Evolutionary conservation across 2,797 vertebrate genomes (phyloP).

Genomic region (Xiphorhynchus erythropygius): DNA sequence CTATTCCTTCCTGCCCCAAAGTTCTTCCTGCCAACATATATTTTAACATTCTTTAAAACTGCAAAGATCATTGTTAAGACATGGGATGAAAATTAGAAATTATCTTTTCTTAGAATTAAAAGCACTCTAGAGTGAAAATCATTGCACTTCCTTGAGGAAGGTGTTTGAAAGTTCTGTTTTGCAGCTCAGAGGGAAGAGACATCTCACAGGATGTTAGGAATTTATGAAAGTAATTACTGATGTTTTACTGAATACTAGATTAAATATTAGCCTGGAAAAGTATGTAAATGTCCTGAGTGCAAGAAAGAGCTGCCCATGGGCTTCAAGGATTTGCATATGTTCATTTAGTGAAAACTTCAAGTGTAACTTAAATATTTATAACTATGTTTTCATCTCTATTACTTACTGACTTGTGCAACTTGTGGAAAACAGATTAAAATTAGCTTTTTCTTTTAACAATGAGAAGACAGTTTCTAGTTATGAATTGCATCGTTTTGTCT

Average conservation of each 20-base stretch:
- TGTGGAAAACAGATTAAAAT: background rate
- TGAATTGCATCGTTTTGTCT: background rate
- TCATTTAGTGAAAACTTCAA: conserved; percentile 44
- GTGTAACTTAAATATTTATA: conserved; percentile 13
- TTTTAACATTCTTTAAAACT: background rate
- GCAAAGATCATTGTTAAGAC: background rate
- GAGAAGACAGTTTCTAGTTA: background rate
- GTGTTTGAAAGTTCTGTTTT: conserved; percentile 5
- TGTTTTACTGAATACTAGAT: conserved; percentile 49
- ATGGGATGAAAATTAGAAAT: background rate
- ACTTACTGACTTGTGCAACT: background rate
- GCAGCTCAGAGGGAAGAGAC: background rate
- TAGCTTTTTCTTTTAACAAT: background rate
- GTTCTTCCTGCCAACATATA: background rate
- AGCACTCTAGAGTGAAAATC: background rate
- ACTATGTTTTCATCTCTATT: conserved; percentile 31
- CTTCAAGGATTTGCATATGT: conserved; percentile 34
- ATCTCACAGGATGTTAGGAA: conserved; percentile 34
- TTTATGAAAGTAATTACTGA: conserved; percentile 44
- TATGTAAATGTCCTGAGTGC: conserved; percentile 20
- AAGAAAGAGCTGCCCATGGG: background rate
- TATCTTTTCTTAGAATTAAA: background rate
- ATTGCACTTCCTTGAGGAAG: background rate
- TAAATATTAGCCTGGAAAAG: conserved; percentile 51
- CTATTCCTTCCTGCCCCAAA: background rate